Evolutionary conservation across 2,797 vertebrate species (phyloP).

Genomic region (Octomys mimax): DNA sequence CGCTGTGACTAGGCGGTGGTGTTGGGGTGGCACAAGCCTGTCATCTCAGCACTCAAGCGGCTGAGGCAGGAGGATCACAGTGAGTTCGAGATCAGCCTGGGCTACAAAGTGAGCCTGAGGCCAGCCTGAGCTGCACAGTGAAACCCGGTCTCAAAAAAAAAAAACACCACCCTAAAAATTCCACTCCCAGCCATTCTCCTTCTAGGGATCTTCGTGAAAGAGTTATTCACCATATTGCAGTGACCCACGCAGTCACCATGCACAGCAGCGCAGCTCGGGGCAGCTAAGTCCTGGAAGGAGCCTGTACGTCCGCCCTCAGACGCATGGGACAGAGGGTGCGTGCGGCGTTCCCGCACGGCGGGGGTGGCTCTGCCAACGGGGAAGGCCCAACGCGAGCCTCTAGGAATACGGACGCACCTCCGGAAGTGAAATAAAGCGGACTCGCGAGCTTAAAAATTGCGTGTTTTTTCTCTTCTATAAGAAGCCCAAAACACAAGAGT

Average conservation of each 20-base stretch:
- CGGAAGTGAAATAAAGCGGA: background rate
- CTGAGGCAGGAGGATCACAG: too few relatives aligned
- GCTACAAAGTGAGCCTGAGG: too few relatives aligned
- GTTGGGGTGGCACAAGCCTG: too few relatives aligned
- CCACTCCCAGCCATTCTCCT: background rate
- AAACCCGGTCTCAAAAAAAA: too few relatives aligned
- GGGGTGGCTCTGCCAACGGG: background rate
- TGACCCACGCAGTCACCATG: background rate
- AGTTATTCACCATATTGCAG: background rate
- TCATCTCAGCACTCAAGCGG: too few relatives aligned
- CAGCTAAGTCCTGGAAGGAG: background rate
- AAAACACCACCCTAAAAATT: background rate
- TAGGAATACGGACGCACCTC: background rate
- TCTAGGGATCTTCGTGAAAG: background rate
- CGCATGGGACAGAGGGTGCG: accelerated
- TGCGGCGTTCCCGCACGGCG: background rate
- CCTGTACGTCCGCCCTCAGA: background rate
- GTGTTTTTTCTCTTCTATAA: background rate
- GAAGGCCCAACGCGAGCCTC: background rate
- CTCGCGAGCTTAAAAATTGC: background rate
- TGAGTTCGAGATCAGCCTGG: too few relatives aligned
- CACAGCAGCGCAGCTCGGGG: background rate
- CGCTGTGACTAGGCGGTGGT: background rate
- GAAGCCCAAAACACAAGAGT: background rate
- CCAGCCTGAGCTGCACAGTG: too few relatives aligned